Evolutionary conservation across 1,140 invertebrate genomes (phyloP).

Genomic region (Ladona fulva): DNA sequence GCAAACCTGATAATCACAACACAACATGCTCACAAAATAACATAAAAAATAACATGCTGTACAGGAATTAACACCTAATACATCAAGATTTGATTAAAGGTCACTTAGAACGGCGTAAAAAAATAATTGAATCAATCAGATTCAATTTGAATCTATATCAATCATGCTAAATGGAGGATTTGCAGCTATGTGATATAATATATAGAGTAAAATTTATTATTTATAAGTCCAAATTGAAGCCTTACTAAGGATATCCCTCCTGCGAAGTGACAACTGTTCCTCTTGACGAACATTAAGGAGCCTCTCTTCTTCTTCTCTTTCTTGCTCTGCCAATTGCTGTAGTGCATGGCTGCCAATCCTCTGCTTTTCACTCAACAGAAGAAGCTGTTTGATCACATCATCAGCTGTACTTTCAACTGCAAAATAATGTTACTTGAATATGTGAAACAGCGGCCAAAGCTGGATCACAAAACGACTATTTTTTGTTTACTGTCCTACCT

Average conservation of each 20-base stretch:
- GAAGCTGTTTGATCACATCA: constrained; percentile 52
- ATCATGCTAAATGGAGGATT: too few relatives aligned
- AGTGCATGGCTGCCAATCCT: constrained; percentile 26
- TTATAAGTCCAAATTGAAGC: not conserved
- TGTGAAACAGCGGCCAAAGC: constrained; percentile 19
- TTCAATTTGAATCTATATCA: too few relatives aligned
- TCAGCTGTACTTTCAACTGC: constrained; percentile 53
- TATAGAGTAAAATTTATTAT: too few relatives aligned
- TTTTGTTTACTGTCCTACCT: constrained; percentile 23
- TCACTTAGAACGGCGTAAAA: too few relatives aligned
- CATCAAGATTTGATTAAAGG: too few relatives aligned
- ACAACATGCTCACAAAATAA: too few relatives aligned
- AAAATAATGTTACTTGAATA: constrained; percentile 14
- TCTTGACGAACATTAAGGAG: constrained; percentile 19
- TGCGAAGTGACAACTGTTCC: constrained; percentile 16
- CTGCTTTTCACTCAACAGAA: constrained; percentile 45
- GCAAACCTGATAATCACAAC: too few relatives aligned
- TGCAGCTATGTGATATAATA: too few relatives aligned
- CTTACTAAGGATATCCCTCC: constrained; percentile 19
- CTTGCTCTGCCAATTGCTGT: constrained; percentile 17
- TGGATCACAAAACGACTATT: too few relatives aligned
- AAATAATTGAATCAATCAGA: too few relatives aligned
- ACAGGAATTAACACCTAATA: too few relatives aligned
- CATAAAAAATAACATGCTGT: too few relatives aligned
- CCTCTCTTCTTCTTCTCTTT: constrained; percentile 18